Conservation (phyloP, 2,888 invertebrate genomes). For the Spialia ferax region DNA sequence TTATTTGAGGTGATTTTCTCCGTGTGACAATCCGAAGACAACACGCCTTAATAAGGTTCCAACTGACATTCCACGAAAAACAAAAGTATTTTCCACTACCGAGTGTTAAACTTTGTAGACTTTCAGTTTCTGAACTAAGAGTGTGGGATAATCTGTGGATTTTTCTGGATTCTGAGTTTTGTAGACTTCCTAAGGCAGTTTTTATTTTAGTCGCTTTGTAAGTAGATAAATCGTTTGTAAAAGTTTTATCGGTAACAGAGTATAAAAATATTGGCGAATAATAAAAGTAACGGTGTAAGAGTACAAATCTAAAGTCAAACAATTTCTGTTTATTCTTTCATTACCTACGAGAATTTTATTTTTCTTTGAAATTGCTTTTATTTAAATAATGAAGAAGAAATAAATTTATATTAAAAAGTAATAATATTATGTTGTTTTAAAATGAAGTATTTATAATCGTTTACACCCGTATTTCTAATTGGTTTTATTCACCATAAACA, state of each 20-base stretch:
- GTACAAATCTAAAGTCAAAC: too few relatives aligned
- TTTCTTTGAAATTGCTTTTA: too few relatives aligned
- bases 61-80: conserved; percentile 9
- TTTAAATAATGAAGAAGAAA: too few relatives aligned
- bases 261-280: too few relatives aligned
- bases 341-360: too few relatives aligned
- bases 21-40: conserved; percentile 17
- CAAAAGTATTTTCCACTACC: conserved; percentile 6
- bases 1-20: conserved; percentile 19
- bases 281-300: too few relatives aligned
- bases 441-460: too few relatives aligned
- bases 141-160: background rate
- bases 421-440: too few relatives aligned
- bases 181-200: background rate
- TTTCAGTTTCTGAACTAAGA: background rate
- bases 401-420: too few relatives aligned
- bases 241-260: too few relatives aligned
- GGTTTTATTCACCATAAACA: background rate
- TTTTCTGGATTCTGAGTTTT: background rate
- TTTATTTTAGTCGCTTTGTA: background rate
- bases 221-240: background rate
- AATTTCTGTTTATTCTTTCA: too few relatives aligned
- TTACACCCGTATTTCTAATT: background rate
- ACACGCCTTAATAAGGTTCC: conserved; percentile 20
- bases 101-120: background rate